phyloP scores from a whole-genome alignment of 1,140 invertebrate species.

The Caenorhabditis briggsae region DNA sequence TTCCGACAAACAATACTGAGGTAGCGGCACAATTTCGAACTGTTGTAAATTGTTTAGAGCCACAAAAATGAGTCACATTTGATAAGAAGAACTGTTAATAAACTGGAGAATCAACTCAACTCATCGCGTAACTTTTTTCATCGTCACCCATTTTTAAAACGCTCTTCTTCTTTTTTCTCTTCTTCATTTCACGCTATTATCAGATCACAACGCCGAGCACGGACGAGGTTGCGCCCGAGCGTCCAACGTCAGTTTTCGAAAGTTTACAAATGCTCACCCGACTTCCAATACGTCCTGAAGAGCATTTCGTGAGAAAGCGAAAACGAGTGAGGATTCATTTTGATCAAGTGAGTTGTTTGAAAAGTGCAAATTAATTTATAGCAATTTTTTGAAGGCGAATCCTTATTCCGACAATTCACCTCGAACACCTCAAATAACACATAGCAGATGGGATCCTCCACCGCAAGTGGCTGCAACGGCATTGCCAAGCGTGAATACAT shows the following conservation, averaged over 20 bases:
- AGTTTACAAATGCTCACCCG: slow-evolving; percentile 7
- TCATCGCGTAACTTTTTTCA: slow-evolving; percentile 1
- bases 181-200: neutral
- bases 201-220: neutral
- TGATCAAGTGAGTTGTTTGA: neutral
- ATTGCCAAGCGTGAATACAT: neutral
- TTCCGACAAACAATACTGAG: neutral
- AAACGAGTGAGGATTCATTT: neutral
- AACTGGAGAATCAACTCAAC: neutral
- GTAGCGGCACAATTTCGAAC: neutral
- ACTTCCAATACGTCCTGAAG: neutral
- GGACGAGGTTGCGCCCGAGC: neutral
- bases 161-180: neutral
- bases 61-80: neutral
- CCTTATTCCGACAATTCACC: neutral
- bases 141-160: neutral
- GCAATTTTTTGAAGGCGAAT: neutral
- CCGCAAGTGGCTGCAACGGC: neutral
- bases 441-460: neutral
- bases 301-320: neutral
- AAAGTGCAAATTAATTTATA: neutral
- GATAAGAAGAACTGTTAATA: slow-evolving; percentile 34
- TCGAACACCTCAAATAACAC: neutral
- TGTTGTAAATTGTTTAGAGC: neutral
- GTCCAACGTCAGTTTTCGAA: neutral